phyloP scores from a whole-genome alignment of 2,797 vertebrate species.

The Gallinago solitaria region DNA sequence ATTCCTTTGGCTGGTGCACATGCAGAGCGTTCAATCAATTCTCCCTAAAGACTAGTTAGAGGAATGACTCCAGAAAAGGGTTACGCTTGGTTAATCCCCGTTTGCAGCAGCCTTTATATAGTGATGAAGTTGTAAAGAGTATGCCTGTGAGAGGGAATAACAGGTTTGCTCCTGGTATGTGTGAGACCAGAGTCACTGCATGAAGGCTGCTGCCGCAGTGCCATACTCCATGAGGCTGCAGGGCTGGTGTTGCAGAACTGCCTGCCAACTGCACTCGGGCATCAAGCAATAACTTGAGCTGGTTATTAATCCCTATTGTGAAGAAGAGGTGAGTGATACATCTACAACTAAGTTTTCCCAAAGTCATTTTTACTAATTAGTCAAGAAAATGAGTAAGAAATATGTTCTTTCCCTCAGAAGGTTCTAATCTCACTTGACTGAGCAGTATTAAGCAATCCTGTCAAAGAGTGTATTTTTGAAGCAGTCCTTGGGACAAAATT shows the following conservation, averaged over 20 bases:
- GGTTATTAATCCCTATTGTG: background rate
- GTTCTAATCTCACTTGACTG: slow-evolving; percentile 56
- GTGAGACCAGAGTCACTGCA: rapidly evolving
- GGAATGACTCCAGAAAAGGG: background rate
- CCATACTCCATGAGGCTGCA: rapidly evolving
- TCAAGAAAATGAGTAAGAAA: slow-evolving; percentile 38
- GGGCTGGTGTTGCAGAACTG: background rate
- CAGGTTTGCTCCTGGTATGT: background rate
- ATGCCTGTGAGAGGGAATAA: background rate
- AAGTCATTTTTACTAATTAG: slow-evolving; percentile 53
- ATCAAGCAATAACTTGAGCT: rapidly evolving
- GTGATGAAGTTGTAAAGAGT: background rate
- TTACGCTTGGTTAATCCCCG: too few relatives aligned
- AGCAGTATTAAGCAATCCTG: slow-evolving; percentile 47
- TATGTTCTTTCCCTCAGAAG: slow-evolving; percentile 31
- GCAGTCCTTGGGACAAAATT: slow-evolving; percentile 68
- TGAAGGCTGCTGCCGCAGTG: background rate
- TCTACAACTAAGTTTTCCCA: background rate
- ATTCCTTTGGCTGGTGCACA: background rate
- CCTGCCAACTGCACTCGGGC: background rate
- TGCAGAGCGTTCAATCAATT: background rate
- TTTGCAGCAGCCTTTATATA: background rate
- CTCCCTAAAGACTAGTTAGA: background rate
- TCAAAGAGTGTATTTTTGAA: slow-evolving; percentile 70
- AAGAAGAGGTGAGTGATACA: background rate